Conservation (phyloP, 2,888 invertebrate species). For the Ectemnius lituratus region DNA sequence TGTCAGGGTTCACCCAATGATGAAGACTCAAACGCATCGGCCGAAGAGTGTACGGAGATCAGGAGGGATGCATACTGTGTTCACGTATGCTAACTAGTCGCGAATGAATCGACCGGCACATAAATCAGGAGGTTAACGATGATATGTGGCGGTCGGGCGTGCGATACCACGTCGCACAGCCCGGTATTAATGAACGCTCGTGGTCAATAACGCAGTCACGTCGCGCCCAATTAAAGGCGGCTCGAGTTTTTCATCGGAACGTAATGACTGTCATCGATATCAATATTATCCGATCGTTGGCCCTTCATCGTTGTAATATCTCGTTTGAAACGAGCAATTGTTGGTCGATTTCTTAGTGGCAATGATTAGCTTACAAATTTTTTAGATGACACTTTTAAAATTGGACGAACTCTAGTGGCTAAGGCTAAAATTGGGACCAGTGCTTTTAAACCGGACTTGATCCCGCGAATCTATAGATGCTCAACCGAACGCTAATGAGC, state of each 20-base stretch:
- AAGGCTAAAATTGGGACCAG: conserved; percentile 10
- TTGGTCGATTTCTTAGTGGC: conserved; percentile 6
- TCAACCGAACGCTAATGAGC: background rate
- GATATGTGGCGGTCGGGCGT: conserved; percentile 33
- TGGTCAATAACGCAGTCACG: conserved; percentile 31
- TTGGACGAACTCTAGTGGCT: background rate
- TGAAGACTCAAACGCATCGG: no score
- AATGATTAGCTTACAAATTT: conserved; percentile 15
- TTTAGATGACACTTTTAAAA: conserved; percentile 12
- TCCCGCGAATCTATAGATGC: background rate
- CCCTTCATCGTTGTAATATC: background rate
- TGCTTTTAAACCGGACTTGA: background rate
- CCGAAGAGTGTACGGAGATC: background rate
- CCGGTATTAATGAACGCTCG: conserved; percentile 37
- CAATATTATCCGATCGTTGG: conserved; percentile 19
- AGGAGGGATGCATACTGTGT: background rate
- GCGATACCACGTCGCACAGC: conserved; percentile 30
- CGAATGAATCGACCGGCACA: conserved; percentile 28
- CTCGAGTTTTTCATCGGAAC: conserved; percentile 33
- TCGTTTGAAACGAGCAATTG: background rate
- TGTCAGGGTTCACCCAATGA: no score
- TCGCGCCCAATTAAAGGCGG: conserved; percentile 25
- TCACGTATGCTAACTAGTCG: conserved; percentile 8
- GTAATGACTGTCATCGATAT: conserved; percentile 34
- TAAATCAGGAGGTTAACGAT: conserved; percentile 25